Percentiles rank a stretch among this genome's conserved stretches.
Evolutionary conservation across 1,140 invertebrate genomes (phyloP).

Genomic region (Saccostrea glomerata): DNA sequence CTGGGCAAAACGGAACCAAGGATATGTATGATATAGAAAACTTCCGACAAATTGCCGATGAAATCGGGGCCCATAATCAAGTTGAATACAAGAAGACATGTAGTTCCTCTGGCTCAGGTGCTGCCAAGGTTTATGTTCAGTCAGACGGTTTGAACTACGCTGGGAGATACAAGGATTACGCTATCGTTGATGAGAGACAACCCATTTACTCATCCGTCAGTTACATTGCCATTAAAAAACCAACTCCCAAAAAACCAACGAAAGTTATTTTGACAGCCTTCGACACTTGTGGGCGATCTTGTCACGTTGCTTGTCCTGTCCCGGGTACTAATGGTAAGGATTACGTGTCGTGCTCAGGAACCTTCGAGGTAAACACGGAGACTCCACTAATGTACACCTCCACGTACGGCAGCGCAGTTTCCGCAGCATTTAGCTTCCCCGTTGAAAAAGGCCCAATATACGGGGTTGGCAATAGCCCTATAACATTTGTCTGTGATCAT

Average conservation of each 20-base stretch:
- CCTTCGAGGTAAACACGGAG: constrained; percentile 21
- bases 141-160: constrained; percentile 50
- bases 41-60: constrained; percentile 32
- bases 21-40: constrained; percentile 34
- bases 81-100: constrained; percentile 13
- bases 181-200: constrained; percentile 53
- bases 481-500: constrained; percentile 28
- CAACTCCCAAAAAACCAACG: not conserved
- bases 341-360: constrained; percentile 54
- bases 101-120: constrained; percentile 48
- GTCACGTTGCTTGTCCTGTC: constrained; percentile 54
- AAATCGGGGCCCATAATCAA: constrained; percentile 39
- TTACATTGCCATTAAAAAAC: constrained; percentile 46
- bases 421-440: constrained; percentile 12
- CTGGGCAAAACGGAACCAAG: not conserved
- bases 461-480: not conserved
- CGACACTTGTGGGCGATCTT: constrained; percentile 55
- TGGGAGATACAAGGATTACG: constrained; percentile 49
- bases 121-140: constrained; percentile 49
- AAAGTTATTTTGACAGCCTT: constrained; percentile 51
- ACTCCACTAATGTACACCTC: constrained; percentile 49
- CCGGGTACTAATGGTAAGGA: constrained; percentile 27
- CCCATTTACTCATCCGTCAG: constrained; percentile 42
- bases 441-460: constrained; percentile 1
- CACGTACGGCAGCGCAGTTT: constrained; percentile 40